Base-by-base conservation (phyloP, 2,888 invertebrate genomes). In the Spialia ferax region DNA sequence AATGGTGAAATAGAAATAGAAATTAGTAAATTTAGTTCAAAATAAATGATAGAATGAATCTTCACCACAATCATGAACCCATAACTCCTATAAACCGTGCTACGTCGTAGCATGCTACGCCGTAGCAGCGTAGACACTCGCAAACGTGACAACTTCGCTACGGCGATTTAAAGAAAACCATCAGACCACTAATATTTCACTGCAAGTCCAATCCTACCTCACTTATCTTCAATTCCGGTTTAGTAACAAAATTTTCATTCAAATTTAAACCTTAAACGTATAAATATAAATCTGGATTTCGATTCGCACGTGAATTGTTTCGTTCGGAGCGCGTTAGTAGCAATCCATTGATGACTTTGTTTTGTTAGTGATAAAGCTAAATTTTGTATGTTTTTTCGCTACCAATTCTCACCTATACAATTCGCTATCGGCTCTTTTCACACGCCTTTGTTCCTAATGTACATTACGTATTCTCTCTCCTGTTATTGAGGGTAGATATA, bases 381-480 rank as follows among this genome's bases (percentile, higher is more conserved):
- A 70, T 74, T 76, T 85, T 13, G 72, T 42, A 69, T 72, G 73
- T 64, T 35, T 23, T 55, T 48, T 26, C 1, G 2, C 77, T 78
- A 83, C 86, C 84, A 86, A 86, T 87, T 87, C 87, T 78, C 87
- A 87, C 86, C 87, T 86, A 83, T 84, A 85, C 83, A 82, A 62
- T 85, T 86, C 81, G 80, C 84, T 86, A 87, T 89, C 86, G 86
- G 87, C 82, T 87, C 85, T 88, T 88, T 88, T 88, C 87, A 80
- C 81, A 79, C 86, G 85, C 84, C 84, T 89, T 89, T 89, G 88
- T 89, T 90, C 87, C 84, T 90, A 89, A 91, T 91, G 89, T 88
- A 90, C 89, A 91, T 91, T 91, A 89, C 83, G 87, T 88, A 89
- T 91, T 91, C 90, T 82, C 85, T 89, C 84, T 84, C 84, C 86